These are phyloP conservation scores for Amniataba percoides DNA, from an alignment of 2,797 vertebrate genomes.

Conservation along the genomic window DNA sequence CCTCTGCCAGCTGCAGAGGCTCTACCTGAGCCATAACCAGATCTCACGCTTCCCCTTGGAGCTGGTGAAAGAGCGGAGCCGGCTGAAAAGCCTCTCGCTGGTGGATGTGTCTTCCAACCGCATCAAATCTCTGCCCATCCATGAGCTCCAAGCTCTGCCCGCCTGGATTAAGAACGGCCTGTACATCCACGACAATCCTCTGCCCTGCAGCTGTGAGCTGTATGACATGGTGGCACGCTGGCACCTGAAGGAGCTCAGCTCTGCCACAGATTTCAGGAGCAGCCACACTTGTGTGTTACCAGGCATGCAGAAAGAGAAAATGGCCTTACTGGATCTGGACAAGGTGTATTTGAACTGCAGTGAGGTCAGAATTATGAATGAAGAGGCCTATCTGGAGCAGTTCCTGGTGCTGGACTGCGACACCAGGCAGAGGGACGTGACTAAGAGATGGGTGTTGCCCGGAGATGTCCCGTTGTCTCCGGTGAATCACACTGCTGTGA, in stretches of 20 bases:
- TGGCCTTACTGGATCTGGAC: slow-evolving; percentile 81
- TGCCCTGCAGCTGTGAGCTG: slow-evolving; percentile 90
- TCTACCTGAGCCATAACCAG: slow-evolving; percentile 95
- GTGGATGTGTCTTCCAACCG: slow-evolving; percentile 94
- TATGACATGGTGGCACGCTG: slow-evolving; percentile 90
- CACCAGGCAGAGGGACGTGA: slow-evolving; percentile 85
- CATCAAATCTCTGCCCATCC: slow-evolving; percentile 87
- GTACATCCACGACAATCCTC: slow-evolving; percentile 93
- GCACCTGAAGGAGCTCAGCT: slow-evolving; percentile 87
- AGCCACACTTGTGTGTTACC: slow-evolving; percentile 86
- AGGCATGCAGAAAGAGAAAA: slow-evolving; percentile 66
- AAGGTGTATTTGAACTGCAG: slow-evolving; percentile 80
- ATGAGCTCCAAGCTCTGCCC: slow-evolving; percentile 89
- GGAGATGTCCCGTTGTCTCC: slow-evolving; percentile 81
- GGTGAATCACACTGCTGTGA: slow-evolving; percentile 76
- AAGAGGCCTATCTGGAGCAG: slow-evolving; percentile 89
- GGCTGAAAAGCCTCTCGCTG: slow-evolving; percentile 86
- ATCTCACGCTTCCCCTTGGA: slow-evolving; percentile 94
- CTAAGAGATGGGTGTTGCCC: slow-evolving; percentile 90
- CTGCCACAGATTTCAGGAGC: slow-evolving; percentile 89
- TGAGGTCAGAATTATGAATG: slow-evolving; percentile 79
- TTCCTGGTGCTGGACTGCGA: slow-evolving; percentile 90
- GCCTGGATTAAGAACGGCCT: slow-evolving; percentile 93
- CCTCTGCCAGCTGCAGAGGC: slow-evolving; percentile 88
- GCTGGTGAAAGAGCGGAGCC: slow-evolving; percentile 89